Conservation (phyloP, 2,888 invertebrate genomes). For the Drosophila imparisetae region DNA sequence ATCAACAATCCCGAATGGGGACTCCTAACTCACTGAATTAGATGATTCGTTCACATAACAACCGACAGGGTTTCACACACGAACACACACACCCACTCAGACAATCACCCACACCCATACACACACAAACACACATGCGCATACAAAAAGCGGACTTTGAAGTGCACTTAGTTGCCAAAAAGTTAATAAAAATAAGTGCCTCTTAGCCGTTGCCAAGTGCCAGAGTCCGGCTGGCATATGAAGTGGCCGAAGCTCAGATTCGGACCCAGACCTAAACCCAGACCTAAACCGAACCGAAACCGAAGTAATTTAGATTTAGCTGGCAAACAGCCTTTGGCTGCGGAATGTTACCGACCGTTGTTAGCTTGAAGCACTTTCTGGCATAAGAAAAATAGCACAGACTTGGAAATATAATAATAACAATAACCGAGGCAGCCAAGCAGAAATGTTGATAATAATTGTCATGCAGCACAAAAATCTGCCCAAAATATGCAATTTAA, state of each 20-base stretch:
- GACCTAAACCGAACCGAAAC: conserved; percentile 8
- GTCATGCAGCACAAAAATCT: conserved; percentile 25
- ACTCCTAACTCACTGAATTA: conserved; percentile 18
- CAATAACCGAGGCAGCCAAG: conserved; percentile 47
- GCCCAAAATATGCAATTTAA: conserved; percentile 50
- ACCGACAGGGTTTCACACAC: conserved; percentile 25
- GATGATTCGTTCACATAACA: conserved; percentile 38
- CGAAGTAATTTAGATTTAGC: conserved; percentile 68
- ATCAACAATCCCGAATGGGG: conserved; percentile 10
- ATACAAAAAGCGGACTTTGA: conserved; percentile 51
- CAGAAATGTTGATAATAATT: conserved; percentile 67
- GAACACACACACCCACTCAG: conserved; percentile 25
- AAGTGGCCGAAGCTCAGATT: conserved; percentile 41
- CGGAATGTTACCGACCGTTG: conserved; percentile 45
- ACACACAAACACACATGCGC: conserved; percentile 19
- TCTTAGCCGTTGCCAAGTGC: conserved; percentile 62
- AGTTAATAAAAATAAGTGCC: conserved; percentile 78
- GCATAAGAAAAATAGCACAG: conserved; percentile 54
- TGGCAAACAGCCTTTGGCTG: conserved; percentile 51
- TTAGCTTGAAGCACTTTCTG: conserved; percentile 42
- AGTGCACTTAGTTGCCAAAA: conserved; percentile 74
- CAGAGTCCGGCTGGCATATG: conserved; percentile 41
- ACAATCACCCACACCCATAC: conserved; percentile 10
- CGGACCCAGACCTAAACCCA: neutral
- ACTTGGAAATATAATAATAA: conserved; percentile 57